These are phyloP conservation scores for Himalopsyche japonica DNA, from an alignment of 2,888 invertebrate genomes.

Conservation along the genomic window DNA sequence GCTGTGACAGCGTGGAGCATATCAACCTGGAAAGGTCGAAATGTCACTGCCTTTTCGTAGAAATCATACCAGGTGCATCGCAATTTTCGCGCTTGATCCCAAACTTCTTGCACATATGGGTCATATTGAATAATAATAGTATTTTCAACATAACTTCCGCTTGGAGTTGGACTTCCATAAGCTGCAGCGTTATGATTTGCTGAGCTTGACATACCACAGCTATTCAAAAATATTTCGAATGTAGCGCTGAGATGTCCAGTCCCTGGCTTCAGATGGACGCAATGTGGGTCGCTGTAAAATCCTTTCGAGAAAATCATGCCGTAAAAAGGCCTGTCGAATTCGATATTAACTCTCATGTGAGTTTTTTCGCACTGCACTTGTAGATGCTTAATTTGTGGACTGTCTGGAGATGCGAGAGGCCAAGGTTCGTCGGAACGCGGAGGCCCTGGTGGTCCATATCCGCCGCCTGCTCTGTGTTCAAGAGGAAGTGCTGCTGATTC, in stretches of 20 bases:
- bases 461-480: conserved; percentile 79
- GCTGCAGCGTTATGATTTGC: conserved; percentile 83
- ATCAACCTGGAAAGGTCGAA: conserved; percentile 94
- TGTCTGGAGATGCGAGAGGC: conserved; percentile 86
- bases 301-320: conserved; percentile 96
- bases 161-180: conserved; percentile 86
- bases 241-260: conserved; percentile 90
- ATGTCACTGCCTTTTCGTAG: conserved; percentile 93
- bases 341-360: conserved; percentile 93
- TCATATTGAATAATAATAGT: conserved; percentile 95
- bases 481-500: conserved; percentile 81
- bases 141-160: conserved; percentile 92
- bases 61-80: conserved; percentile 96
- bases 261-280: conserved; percentile 89
- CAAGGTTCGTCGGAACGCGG: conserved; percentile 78
- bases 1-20: conserved; percentile 94
- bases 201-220: conserved; percentile 93
- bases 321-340: conserved; percentile 93
- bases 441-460: conserved; percentile 71
- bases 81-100: conserved; percentile 92
- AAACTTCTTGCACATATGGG: conserved; percentile 92
- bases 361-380: conserved; percentile 96
- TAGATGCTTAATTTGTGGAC: conserved; percentile 89
- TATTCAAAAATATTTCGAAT: conserved; percentile 90
- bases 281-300: conserved; percentile 88